Evolutionary conservation across 2,888 invertebrate species (phyloP).

Genomic region (Plagodis dolabraria): DNA sequence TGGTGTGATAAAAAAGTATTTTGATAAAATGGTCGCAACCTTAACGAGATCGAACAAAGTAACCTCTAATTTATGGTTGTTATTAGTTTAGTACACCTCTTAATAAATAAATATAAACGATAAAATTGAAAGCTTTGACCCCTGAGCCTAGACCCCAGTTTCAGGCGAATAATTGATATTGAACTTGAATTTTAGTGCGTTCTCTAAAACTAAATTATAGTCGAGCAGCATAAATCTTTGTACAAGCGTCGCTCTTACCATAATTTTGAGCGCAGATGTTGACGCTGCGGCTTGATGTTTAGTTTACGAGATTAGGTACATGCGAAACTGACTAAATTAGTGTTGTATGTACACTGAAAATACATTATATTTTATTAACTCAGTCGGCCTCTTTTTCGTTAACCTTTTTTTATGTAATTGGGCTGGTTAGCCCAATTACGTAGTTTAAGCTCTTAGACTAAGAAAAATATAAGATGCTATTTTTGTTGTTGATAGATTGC

Average conservation of each 20-base stretch:
- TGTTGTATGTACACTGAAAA: too few species aligned
- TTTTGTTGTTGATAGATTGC: too few species aligned
- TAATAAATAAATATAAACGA: conserved; percentile 51
- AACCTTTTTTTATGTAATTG: too few species aligned
- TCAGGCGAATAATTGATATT: conserved; percentile 22
- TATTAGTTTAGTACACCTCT: conserved; percentile 43
- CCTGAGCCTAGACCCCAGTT: conserved; percentile 8
- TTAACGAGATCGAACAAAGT: conserved; percentile 45
- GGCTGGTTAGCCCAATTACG: too few species aligned
- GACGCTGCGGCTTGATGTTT: conserved; percentile 4
- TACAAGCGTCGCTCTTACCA: conserved; percentile 11
- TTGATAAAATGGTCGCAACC: conserved; percentile 46
- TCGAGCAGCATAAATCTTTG: conserved; percentile 20
- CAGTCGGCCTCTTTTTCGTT: too few species aligned
- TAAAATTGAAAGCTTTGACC: conserved; percentile 30
- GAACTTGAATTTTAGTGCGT: conserved; percentile 26
- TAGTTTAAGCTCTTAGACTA: too few species aligned
- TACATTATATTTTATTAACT: too few species aligned
- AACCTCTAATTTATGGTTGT: conserved; percentile 50
- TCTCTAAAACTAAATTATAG: conserved; percentile 25
- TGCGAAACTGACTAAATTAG: too few species aligned
- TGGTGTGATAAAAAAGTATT: conserved; percentile 51
- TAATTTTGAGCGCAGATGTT: conserved; percentile 21
- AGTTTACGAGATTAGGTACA: conserved; percentile 3
- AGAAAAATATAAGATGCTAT: too few species aligned